Base-by-base conservation (phyloP, 1,140 invertebrate genomes). In the Metopolophium dirhodum region DNA sequence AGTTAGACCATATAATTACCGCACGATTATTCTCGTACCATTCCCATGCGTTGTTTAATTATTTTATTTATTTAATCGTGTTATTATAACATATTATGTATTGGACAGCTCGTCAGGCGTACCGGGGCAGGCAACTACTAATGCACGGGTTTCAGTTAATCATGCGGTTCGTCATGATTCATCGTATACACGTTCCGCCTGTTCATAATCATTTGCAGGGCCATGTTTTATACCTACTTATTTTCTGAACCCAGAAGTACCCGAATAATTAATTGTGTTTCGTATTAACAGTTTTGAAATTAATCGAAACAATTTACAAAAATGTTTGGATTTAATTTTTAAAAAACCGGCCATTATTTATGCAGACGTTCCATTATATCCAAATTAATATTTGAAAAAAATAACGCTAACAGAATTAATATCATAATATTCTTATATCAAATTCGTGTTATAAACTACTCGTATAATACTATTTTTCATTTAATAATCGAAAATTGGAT, bases 71-170 rank as follows among this genome's bases (percentile, higher is more conserved):
- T 41, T 37, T 37, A 26, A 37, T 86, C 86, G n/a, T 35, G 18
- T 51, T 51, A 49, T 87, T 35, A 88, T 51, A n/a, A 23, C 30
- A 35, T 88, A 49, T 22, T 45, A 51, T 88, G 20, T 22, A 49
- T n/a, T 1, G 51, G 11, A 11, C 35, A 22, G 35, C 20, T 90
- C 11, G 57, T 86, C 26, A 41, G 91, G 91, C 91, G 91, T 35
- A 45, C 35, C 47, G 8, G n/a, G 47, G 49, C 49, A 93, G 91
- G 91, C 91, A 93, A 93, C 91, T 37, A 41, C 51, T 86, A 57
- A 30, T 85, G 6, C 91, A 85, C 82, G 49, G 89, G 89, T 57
- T 61, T 77, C 61, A n/a, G 61, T 77, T n/a, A 77, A 77, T 77
- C 61, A 77, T 77, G 61, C n/a, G 14, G 30, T 77, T 77, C 30